These are phyloP conservation scores for Mirza zaza DNA, from an alignment of 2,113 vertebrate genomes.

Conservation along the genomic window DNA sequence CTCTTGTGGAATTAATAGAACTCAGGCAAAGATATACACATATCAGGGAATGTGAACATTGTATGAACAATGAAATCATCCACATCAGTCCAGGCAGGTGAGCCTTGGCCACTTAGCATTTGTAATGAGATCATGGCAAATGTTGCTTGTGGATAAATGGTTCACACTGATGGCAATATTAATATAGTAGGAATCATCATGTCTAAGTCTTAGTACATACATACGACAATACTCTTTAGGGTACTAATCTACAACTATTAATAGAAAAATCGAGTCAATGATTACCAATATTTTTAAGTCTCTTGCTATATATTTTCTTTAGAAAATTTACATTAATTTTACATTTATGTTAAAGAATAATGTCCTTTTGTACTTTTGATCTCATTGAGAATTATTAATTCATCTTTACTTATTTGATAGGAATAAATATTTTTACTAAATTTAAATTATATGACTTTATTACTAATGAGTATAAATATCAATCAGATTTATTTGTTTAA, in stretches of 20 bases:
- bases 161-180: too few relatives aligned
- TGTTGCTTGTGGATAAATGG: neutral
- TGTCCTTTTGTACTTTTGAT: neutral
- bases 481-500: neutral
- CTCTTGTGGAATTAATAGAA: neutral
- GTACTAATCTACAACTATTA: neutral
- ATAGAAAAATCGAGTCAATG: neutral
- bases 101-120: neutral
- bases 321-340: neutral
- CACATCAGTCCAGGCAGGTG: accelerated
- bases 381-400: neutral
- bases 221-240: neutral
- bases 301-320: neutral
- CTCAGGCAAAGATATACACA: neutral
- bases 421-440: neutral
- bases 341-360: neutral
- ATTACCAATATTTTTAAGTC: neutral
- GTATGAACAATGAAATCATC: accelerated
- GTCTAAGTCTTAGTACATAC: neutral
- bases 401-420: neutral
- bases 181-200: accelerated
- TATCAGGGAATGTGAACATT: neutral
- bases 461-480: neutral
- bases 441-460: neutral
- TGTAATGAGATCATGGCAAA: neutral